Percentiles rank a stretch among this genome's conserved stretches.
These are phyloP conservation scores for Pterostichus niger DNA, from an alignment of 2,888 invertebrate species.

Conservation along the genomic window DNA sequence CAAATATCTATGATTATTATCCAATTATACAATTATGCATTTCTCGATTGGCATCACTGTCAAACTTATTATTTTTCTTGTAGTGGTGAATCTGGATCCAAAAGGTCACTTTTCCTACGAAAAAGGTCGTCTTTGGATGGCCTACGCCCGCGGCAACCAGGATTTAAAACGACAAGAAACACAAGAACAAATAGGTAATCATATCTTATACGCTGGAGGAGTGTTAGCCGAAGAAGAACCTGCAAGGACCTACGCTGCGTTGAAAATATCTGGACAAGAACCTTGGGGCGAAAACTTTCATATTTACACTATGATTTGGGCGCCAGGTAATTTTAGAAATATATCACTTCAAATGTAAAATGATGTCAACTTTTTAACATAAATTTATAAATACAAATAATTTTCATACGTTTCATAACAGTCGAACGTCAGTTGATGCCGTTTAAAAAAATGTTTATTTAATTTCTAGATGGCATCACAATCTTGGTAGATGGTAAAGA, in stretches of 20 bases:
- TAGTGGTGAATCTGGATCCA: slow-evolving; percentile 75
- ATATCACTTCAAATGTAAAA: background rate
- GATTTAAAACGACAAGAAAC: slow-evolving; percentile 73
- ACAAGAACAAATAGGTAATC: slow-evolving; percentile 75
- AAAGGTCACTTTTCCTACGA: slow-evolving; percentile 69
- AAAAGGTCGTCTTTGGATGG: slow-evolving; percentile 72
- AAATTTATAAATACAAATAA: too few relatives aligned
- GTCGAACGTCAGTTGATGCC: too few relatives aligned
- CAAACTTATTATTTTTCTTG: slow-evolving; percentile 49
- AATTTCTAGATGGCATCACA: slow-evolving; percentile 72
- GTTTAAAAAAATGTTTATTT: slow-evolving; percentile 8
- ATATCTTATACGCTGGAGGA: slow-evolving; percentile 77
- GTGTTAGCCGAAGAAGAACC: slow-evolving; percentile 40
- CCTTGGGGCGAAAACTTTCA: slow-evolving; percentile 80
- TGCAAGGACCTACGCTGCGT: slow-evolving; percentile 5
- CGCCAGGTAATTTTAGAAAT: slow-evolving; percentile 73
- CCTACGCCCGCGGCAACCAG: slow-evolving; percentile 75
- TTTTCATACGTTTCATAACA: too few relatives aligned
- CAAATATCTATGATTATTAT: too few relatives aligned
- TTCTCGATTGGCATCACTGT: too few relatives aligned
- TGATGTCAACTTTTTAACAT: too few relatives aligned
- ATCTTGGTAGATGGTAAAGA: slow-evolving; percentile 75
- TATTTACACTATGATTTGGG: slow-evolving; percentile 80
- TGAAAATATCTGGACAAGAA: background rate
- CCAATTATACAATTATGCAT: too few relatives aligned